phyloP scores from a whole-genome alignment of 2,888 invertebrate genomes.

The Himalopsyche kuldschensis region DNA sequence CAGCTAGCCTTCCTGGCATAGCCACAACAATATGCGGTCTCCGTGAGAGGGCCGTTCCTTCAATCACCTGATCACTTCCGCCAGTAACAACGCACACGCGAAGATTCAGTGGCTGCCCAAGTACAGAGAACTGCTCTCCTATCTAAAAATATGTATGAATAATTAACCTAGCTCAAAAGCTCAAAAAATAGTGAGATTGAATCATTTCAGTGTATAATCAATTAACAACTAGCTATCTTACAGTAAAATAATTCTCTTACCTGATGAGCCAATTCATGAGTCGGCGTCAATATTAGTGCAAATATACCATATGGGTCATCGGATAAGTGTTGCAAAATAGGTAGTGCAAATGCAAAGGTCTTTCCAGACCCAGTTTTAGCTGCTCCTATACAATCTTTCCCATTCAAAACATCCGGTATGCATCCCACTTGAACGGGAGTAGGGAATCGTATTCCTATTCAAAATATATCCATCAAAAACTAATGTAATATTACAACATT shows the following conservation, averaged over 20 bases:
- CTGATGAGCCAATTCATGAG: conserved; percentile 88
- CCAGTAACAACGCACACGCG: conserved; percentile 90
- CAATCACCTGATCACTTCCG: conserved; percentile 88
- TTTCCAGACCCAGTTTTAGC: conserved; percentile 98
- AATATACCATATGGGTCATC: conserved; percentile 97
- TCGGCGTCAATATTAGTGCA: conserved; percentile 92
- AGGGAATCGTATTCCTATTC: conserved; percentile 72
- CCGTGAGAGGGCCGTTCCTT: conserved; percentile 79
- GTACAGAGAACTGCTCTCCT: conserved; percentile 89
- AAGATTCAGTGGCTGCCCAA: conserved; percentile 86
- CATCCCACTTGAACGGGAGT: conserved; percentile 83
- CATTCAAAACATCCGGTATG: conserved; percentile 75
- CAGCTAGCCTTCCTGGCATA: conserved; percentile 93
- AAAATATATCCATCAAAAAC: background rate
- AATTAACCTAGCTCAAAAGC: too few species aligned
- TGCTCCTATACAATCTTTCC: conserved; percentile 90
- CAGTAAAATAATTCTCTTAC: conserved; percentile 46
- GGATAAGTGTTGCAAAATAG: conserved; percentile 86
- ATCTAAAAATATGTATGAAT: conserved; percentile 62
- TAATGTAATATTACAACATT: background rate
- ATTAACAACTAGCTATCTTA: background rate
- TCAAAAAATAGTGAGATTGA: background rate
- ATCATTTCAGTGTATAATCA: conserved; percentile 2
- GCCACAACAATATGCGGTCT: conserved; percentile 94
- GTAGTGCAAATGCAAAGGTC: conserved; percentile 95